A percentile compares a stretch with the other conserved stretches of the same genome.
Evolutionary conservation across 2,797 vertebrate genomes (phyloP).

Genomic region (Gila robusta): DNA sequence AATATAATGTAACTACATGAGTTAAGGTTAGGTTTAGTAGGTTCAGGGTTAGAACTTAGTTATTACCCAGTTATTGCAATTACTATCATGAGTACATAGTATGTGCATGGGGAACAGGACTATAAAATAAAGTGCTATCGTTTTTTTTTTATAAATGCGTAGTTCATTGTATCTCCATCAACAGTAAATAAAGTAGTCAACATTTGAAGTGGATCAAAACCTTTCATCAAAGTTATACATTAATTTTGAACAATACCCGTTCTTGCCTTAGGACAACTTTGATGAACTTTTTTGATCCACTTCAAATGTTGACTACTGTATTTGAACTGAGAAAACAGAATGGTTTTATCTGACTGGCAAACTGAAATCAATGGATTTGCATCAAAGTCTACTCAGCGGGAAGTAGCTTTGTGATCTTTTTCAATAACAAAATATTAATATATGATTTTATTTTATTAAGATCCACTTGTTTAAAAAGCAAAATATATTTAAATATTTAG

Average conservation of each 20-base stretch:
- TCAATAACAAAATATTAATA: background rate
- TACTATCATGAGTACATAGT: no score
- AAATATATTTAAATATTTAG: background rate
- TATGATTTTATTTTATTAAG: background rate
- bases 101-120: no score
- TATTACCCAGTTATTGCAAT: background rate
- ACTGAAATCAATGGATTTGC: conserved; percentile 21
- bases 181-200: background rate
- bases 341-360: conserved; percentile 4
- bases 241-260: no score
- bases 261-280: no score
- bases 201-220: no score
- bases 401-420: conserved; percentile 10
- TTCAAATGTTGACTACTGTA: background rate
- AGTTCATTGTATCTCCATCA: background rate
- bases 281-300: no score
- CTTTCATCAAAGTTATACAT: no score
- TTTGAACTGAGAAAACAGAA: conserved; percentile 17
- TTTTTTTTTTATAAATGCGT: background rate
- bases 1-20: no score
- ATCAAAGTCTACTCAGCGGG: background rate
- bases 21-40: background rate
- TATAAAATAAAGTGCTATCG: no score
- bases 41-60: background rate
- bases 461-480: background rate